Base-by-base conservation (phyloP, 92 coral and sea anemone genomes). In the Virgularia gustaviana region DNA sequence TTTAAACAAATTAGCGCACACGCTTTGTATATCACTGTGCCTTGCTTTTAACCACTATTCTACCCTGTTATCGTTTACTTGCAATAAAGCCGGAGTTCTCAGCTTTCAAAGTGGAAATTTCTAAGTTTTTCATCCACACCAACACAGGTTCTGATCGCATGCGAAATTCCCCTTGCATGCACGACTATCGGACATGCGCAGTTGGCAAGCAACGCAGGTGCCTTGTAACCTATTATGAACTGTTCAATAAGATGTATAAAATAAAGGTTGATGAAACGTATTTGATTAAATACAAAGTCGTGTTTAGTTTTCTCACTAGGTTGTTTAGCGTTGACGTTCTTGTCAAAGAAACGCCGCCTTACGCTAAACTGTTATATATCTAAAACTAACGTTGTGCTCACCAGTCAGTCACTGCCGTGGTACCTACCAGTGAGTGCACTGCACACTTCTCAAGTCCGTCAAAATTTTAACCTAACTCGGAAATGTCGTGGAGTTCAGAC, bases 261-360 rank as follows among this genome's bases (percentile, higher is more conserved):
- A 68, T 68, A 68, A 34, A 68, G 55, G 58, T 68, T 81, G 96
- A 85, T 86, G 96, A 88, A 90, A 91, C 83, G 83, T 84, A 83
- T 94, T 87, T 94, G 99, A 94, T 94, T 94, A 89, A 94, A 89
- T 89, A 89, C 99, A 94, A 94, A 94, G 96, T 83, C 92, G 82
- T 89, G 85, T 94, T 94, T 94, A 89, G 99, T 90, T 89, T 94
- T 82, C 79, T 91, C 81, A 82, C 73, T 91, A 96, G 67, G 82
- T 94, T 94, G 96, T 94, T 87, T 91, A 65, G 79, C 75, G 47
- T 65, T 76, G 66, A 81, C 96, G 86, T 88, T 88, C 85, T 90
- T 88, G 97, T 88, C 95, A 94, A 65, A 73, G 83, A 57, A 88
- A 78, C 78, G 82, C 90, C 87, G 83, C 82, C 80, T 63, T 41